Evolutionary conservation across 2,797 vertebrate genomes (phyloP).

Genomic region (Sebastiscus albofasciatus): DNA sequence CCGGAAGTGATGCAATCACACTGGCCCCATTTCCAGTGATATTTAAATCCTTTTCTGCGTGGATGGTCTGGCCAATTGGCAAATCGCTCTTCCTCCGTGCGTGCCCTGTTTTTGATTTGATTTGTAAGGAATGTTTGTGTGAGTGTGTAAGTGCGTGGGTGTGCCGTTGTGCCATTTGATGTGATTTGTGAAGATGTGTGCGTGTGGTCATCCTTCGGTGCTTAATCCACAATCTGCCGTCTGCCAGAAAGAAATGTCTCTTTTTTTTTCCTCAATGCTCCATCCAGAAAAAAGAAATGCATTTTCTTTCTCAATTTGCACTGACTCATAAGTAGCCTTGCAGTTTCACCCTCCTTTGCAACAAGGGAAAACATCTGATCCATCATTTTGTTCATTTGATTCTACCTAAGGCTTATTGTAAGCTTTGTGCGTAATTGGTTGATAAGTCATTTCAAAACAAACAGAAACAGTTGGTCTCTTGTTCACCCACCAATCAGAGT

Average conservation of each 20-base stretch:
- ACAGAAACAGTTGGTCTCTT: conserved; percentile 5
- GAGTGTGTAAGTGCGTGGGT: conserved; percentile 50
- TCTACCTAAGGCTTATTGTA: background rate
- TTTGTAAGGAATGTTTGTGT: conserved; percentile 64
- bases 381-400: background rate
- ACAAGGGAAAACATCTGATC: conserved; percentile 5
- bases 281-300: background rate
- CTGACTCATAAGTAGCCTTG: conserved; percentile 24
- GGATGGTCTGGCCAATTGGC: conserved; percentile 65
- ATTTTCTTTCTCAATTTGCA: conserved; percentile 12
- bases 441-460: conserved; percentile 5
- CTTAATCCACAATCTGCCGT: conserved; percentile 63
- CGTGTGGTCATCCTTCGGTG: conserved; percentile 55
- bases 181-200: conserved; percentile 66
- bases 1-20: conserved; percentile 78
- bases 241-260: conserved; percentile 30
- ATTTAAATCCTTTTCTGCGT: conserved; percentile 79
- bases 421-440: conserved; percentile 1
- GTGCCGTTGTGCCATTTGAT: conserved; percentile 61
- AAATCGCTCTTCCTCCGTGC: conserved; percentile 49
- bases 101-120: conserved; percentile 63
- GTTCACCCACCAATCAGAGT: background rate
- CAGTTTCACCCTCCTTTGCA: conserved; percentile 10
- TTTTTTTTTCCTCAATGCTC: background rate
- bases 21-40: conserved; percentile 78